Percentiles rank a stretch among this genome's conserved stretches.
Conservation (phyloP, 2,888 invertebrate species). For the Isoperla grammatica region DNA sequence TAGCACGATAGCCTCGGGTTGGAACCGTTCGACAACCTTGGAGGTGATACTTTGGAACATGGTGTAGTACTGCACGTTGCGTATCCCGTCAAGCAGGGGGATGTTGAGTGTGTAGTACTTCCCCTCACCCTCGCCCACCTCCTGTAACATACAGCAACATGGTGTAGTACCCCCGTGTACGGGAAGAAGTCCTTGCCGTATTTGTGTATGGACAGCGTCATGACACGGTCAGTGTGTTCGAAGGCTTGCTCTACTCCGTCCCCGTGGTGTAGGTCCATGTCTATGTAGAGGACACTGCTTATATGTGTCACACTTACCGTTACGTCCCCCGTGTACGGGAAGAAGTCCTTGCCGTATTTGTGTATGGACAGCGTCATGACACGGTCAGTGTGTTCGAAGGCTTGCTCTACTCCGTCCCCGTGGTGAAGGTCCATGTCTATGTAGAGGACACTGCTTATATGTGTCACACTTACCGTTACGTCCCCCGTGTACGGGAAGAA, state of each 20-base stretch:
- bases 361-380: conserved; percentile 99
- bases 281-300: conserved; percentile 95
- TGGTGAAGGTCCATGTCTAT: conserved; percentile 99
- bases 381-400: conserved; percentile 97
- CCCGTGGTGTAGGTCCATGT: conserved; percentile 99
- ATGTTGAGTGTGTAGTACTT: conserved; percentile 99
- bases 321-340: conserved; percentile 87
- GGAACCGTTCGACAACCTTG: conserved; percentile 99
- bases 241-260: conserved; percentile 99
- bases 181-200: conserved; percentile 98
- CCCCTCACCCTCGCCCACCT: conserved; percentile 67
- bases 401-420: conserved; percentile 99
- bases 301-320: conserved; percentile 95
- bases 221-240: conserved; percentile 98
- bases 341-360: conserved; percentile 95
- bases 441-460: conserved; percentile 93
- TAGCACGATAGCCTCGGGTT: conserved; percentile 94
- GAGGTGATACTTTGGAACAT: conserved; percentile 93
- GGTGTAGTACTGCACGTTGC: conserved; percentile 94
- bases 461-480: conserved; percentile 89
- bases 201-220: conserved; percentile 99
- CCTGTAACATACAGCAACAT: conserved; percentile 42
- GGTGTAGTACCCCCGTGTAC: conserved; percentile 72
- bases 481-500: conserved; percentile 97
- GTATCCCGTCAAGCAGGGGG: conserved; percentile 96